phyloP scores from a whole-genome alignment of 2,113 vertebrate species.

The Platysternon megacephalum region DNA sequence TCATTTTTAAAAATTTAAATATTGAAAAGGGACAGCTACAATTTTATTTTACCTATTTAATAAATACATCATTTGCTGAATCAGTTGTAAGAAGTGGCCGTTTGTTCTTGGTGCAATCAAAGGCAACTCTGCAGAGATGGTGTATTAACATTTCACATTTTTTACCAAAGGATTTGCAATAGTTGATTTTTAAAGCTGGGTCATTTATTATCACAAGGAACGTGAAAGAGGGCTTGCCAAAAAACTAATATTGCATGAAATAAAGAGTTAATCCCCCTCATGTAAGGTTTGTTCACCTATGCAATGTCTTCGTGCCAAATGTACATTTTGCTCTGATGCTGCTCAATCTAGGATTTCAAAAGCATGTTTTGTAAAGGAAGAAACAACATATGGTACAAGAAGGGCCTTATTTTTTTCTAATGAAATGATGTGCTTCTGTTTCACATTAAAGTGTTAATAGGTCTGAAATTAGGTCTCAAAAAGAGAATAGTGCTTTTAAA shows the following conservation, averaged over 20 bases:
- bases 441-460: slow-evolving; percentile 86
- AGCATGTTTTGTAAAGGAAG: slow-evolving; percentile 70
- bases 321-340: slow-evolving; percentile 52
- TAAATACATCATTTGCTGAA: slow-evolving; percentile 64
- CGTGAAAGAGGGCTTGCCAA: not conserved
- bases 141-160: not conserved
- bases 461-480: slow-evolving; percentile 83
- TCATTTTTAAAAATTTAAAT: slow-evolving; percentile 78
- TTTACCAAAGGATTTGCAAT: not conserved
- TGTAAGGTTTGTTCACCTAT: slow-evolving; percentile 46
- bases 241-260: not conserved
- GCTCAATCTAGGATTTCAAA: slow-evolving; percentile 69
- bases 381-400: slow-evolving; percentile 76
- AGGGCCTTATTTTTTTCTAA: slow-evolving; percentile 76
- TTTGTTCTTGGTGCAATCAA: slow-evolving; percentile 48
- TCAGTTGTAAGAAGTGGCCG: slow-evolving; percentile 45
- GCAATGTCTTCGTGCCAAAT: not conserved
- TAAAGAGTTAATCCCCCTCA: not conserved
- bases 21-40: slow-evolving; percentile 69
- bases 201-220: slow-evolving; percentile 35
- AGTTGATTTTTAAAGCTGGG: slow-evolving; percentile 6
- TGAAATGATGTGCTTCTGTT: slow-evolving; percentile 84
- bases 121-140: slow-evolving; percentile 39
- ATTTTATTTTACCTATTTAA: slow-evolving; percentile 74
- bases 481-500: slow-evolving; percentile 82